These are phyloP conservation scores for Procambarus virginalis DNA, from an alignment of 1,140 invertebrate species.

Conservation along the genomic window DNA sequence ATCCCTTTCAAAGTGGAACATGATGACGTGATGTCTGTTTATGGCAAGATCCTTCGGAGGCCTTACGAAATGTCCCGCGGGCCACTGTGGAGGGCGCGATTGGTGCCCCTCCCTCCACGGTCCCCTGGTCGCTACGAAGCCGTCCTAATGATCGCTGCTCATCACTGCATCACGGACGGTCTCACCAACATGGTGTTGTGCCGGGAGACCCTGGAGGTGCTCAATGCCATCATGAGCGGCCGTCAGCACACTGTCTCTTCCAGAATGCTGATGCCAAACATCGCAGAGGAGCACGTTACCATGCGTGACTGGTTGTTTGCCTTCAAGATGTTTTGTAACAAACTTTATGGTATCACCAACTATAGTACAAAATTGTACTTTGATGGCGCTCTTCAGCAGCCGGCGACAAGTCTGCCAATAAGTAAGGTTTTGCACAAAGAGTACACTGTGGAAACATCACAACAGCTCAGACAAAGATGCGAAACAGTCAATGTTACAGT, in stretches of 20 bases:
- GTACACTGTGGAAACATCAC: neutral
- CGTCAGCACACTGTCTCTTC: neutral
- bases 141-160: slow-evolving; percentile 24
- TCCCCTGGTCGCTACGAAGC: neutral
- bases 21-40: slow-evolving; percentile 6
- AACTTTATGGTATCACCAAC: neutral
- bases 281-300: neutral
- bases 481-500: slow-evolving; percentile 1
- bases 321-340: neutral
- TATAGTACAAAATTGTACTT: slow-evolving; percentile 25
- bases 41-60: neutral
- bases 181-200: slow-evolving; percentile 33
- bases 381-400: slow-evolving; percentile 14
- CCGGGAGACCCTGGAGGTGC: slow-evolving; percentile 13
- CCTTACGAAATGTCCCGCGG: slow-evolving; percentile 32
- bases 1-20: slow-evolving; percentile 6
- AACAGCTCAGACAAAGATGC: neutral
- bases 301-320: no score
- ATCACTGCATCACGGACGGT: slow-evolving; percentile 50
- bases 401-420: neutral
- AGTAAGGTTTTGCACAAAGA: slow-evolving; percentile 2
- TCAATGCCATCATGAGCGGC: slow-evolving; percentile 21
- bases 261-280: neutral
- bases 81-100: slow-evolving; percentile 37
- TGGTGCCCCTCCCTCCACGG: neutral